A percentile compares a stretch with the other conserved stretches of the same genome.
Evolutionary conservation across 2,797 vertebrate species (phyloP).

Genomic region (Thalassophryne amazonica): DNA sequence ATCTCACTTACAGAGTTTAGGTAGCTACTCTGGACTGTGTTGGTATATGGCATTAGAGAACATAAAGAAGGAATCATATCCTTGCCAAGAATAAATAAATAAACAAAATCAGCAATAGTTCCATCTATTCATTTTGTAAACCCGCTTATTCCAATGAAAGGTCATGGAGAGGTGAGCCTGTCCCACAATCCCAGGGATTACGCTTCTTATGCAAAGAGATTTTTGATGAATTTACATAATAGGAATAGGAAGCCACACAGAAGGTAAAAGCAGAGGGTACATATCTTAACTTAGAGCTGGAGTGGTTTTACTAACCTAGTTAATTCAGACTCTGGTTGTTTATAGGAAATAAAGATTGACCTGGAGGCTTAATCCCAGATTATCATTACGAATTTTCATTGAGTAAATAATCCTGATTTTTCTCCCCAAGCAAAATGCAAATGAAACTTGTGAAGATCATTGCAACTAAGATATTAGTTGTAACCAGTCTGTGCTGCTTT

Average conservation of each 20-base stretch:
- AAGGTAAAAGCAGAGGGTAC: constrained; percentile 22
- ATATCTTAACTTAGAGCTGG: background rate
- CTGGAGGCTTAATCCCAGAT: constrained; percentile 14
- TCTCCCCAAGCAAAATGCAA: constrained; percentile 21
- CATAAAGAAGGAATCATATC: no score
- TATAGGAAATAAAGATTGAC: constrained; percentile 4
- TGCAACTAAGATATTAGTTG: constrained; percentile 29
- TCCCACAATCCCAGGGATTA: constrained; percentile 54
- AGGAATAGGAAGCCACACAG: constrained; percentile 5
- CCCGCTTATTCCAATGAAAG: no score
- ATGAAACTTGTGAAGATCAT: constrained; percentile 41
- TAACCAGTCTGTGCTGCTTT: constrained; percentile 11
- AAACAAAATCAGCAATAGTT: no score
- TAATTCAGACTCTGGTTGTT: constrained; percentile 2
- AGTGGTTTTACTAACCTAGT: constrained; percentile 15
- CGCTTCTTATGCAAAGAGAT: constrained; percentile 72
- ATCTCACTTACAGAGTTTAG: no score
- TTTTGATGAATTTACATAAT: constrained; percentile 73
- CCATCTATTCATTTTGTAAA: no score
- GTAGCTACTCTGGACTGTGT: no score
- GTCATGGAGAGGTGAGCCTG: no score
- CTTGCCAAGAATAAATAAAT: no score
- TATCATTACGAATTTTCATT: constrained; percentile 19
- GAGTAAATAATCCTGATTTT: constrained; percentile 33
- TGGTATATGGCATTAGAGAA: no score